Conservation (phyloP, 2,113 vertebrate species). For the Tenrec ecaudatus region DNA sequence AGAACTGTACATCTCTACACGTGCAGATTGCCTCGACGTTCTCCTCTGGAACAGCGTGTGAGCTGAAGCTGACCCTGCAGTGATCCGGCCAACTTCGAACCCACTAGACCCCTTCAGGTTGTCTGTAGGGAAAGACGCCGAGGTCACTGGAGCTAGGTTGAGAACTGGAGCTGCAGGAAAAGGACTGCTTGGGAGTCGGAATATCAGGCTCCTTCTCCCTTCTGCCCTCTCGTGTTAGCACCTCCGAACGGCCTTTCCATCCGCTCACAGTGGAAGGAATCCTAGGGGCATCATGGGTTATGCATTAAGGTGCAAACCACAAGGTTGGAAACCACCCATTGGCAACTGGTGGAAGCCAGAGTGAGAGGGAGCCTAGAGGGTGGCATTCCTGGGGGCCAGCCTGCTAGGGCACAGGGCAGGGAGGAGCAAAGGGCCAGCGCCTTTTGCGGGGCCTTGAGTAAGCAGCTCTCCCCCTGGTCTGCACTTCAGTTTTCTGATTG, state of each 20-base stretch:
- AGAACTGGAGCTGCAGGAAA: background rate
- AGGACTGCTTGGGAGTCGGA: background rate
- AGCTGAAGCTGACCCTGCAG: too few relatives aligned
- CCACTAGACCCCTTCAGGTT: too few relatives aligned
- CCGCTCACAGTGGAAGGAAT: too few relatives aligned
- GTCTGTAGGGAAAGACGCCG: background rate
- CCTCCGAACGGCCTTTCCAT: too few relatives aligned
- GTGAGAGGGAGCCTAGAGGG: background rate
- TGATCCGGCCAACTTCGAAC: too few relatives aligned
- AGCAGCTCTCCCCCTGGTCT: background rate
- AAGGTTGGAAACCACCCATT: background rate
- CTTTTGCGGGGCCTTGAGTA: background rate
- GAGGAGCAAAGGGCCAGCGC: background rate
- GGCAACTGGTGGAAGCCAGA: background rate
- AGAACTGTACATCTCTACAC: too few relatives aligned
- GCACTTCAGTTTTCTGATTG: background rate
- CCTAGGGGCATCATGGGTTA: too few relatives aligned
- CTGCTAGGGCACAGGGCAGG: background rate
- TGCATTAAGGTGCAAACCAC: background rate
- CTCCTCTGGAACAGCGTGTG: too few relatives aligned
- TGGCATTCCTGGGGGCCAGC: background rate
- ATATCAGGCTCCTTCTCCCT: background rate
- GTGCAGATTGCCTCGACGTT: too few relatives aligned
- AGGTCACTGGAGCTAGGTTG: background rate
- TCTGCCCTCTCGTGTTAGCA: background rate